Evolutionary conservation across 2,888 invertebrate species (phyloP), one percentile per base, ranked within the genome.

Genomic region (Acrobasis repandana): DNA sequence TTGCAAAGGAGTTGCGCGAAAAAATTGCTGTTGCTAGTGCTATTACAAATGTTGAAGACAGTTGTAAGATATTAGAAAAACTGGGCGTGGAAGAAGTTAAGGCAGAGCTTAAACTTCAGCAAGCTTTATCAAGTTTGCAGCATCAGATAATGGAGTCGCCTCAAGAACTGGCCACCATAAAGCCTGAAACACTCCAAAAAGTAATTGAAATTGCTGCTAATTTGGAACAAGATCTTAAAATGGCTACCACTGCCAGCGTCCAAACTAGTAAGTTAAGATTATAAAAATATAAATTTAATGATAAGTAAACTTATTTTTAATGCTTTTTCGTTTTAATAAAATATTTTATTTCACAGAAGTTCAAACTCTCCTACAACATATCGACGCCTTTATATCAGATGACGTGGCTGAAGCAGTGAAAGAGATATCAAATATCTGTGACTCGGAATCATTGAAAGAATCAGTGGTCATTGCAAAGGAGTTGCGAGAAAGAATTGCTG

Each of bases 211-310:
- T 74, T 0, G 77, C 83, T 1, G 73, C 72, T 4, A 72, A 79
- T 66, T 72, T 88, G 52, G 77, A 83, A 66, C 74, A 80, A 34
- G 81, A 82, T 67, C 70, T 86, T 49, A 65, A 69, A 11, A 66
- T 60, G 28, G 67, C 67, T 36, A 62, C 66, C n/a, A 56, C 70
- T 47, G 65, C 66, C 9, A 63, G 63, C n/a, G 6, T 64, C 18
- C 63, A 20, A 34, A 60, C 14, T 9, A 38, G 60, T 60, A 52
- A 34, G 52, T 51, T 15, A 20, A 36, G n/a, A 43, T 43, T 28
- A 4, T 28, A 5, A 28, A 5, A 28, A 5, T 28, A 5, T 28
- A 1, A 2, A 28, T 28, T 28, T 28, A 2, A 28, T 28, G 28
- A 5, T 28, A 6, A 28, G 28, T 20, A 4, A 20, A 20, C 2